These are phyloP conservation scores for Stegodyphus mimosarum DNA, from an alignment of 1,140 invertebrate genomes.

Conservation along the genomic window DNA sequence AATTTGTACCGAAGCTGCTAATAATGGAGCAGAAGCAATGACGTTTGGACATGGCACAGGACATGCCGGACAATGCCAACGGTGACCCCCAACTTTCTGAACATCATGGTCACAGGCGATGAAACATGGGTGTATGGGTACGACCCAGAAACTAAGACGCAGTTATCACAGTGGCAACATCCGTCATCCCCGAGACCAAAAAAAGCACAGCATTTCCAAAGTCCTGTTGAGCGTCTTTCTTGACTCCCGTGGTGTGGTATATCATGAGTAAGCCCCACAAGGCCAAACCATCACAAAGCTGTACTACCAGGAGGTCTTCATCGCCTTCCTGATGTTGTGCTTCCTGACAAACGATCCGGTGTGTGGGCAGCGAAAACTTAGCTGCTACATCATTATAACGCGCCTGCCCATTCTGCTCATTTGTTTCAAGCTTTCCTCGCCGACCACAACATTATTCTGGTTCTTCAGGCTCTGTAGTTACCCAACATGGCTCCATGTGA, in stretches of 20 bases:
- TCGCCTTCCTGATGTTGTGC: not conserved
- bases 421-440: not conserved
- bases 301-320: no score
- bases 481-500: no score
- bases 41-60: not conserved
- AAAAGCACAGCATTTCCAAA: not conserved
- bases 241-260: no score
- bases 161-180: not conserved
- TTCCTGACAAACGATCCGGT: not conserved
- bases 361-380: constrained; percentile 2
- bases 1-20: constrained; percentile 20
- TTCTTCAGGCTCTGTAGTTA: no score
- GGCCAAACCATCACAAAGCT: no score
- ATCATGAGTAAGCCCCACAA: no score
- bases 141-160: not conserved
- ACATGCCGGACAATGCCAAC: constrained; percentile 5
- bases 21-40: constrained; percentile 11
- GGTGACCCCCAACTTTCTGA: constrained; percentile 5
- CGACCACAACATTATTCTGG: not conserved
- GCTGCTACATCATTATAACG: not conserved
- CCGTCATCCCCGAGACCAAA: not conserved
- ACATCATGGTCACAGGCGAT: constrained; percentile 1
- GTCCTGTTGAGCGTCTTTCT: not conserved
- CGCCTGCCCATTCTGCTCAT: not conserved
- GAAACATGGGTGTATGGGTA: not conserved